These are phyloP conservation scores for Pristionchus maxplancki DNA, from an alignment of 2,888 invertebrate genomes.

Conservation along the genomic window DNA sequence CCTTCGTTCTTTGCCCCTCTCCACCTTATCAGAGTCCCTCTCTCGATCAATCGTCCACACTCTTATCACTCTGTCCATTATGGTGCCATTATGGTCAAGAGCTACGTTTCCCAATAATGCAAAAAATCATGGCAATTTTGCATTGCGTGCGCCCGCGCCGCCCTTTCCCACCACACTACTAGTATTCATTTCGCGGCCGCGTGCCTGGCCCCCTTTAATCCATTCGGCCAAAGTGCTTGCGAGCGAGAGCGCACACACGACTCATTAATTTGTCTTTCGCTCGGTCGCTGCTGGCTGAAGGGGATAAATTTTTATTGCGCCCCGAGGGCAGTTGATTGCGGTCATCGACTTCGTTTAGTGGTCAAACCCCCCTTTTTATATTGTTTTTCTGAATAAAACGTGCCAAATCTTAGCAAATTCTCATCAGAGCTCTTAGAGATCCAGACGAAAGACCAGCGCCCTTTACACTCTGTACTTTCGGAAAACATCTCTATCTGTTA, in stretches of 20 bases:
- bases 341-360: neutral
- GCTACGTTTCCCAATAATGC: slow-evolving; percentile 21
- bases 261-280: neutral
- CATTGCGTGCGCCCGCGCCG: neutral
- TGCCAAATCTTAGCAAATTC: no score
- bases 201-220: neutral
- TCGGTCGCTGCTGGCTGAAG: neutral
- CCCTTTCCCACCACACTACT: neutral
- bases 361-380: neutral
- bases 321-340: slow-evolving; percentile 6
- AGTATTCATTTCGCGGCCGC: slow-evolving; percentile 2
- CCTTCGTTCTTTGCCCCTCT: neutral
- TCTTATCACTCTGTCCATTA: slow-evolving; percentile 8
- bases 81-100: neutral
- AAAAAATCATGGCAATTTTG: neutral
- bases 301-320: slow-evolving; percentile 37
- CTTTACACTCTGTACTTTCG: neutral
- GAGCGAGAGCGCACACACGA: neutral
- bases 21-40: neutral
- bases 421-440: no score
- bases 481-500: neutral
- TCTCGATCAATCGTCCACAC: neutral
- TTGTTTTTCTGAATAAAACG: no score
- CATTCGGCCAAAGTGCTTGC: neutral
- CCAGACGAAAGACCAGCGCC: neutral